These are phyloP conservation scores for Aphis gossypii DNA, from an alignment of 1,140 invertebrate species.

Conservation along the genomic window DNA sequence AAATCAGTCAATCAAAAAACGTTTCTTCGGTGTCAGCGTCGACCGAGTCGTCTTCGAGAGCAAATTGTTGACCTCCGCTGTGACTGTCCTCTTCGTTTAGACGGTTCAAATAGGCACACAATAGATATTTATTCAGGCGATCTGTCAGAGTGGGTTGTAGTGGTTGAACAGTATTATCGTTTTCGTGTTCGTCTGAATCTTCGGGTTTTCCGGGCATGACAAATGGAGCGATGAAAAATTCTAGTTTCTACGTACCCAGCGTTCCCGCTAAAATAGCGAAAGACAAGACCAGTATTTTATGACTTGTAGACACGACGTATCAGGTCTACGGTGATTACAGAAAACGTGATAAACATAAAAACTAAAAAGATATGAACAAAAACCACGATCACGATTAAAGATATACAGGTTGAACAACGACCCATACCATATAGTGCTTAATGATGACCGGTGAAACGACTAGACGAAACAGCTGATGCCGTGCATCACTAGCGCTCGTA, in stretches of 20 bases:
- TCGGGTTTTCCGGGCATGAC: constrained; percentile 37
- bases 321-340: no score
- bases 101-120: constrained; percentile 60
- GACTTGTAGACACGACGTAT: no score
- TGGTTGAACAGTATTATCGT: constrained; percentile 34
- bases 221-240: background rate
- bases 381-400: no score
- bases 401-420: no score
- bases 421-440: no score
- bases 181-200: background rate
- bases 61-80: background rate
- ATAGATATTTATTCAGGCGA: constrained; percentile 61
- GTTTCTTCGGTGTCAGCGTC: background rate
- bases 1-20: background rate
- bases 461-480: no score
- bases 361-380: no score
- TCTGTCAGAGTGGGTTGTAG: constrained; percentile 60
- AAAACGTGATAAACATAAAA: no score
- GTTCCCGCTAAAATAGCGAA: background rate
- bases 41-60: background rate
- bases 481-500: no score
- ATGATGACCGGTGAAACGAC: no score
- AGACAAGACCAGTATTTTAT: no score
- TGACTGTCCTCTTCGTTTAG: constrained; percentile 58
- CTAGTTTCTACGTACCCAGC: no score